A percentile compares a stretch with the other conserved stretches of the same genome.
Conservation (phyloP, 2,113 vertebrate genomes). For the Gavialis gangeticus region DNA sequence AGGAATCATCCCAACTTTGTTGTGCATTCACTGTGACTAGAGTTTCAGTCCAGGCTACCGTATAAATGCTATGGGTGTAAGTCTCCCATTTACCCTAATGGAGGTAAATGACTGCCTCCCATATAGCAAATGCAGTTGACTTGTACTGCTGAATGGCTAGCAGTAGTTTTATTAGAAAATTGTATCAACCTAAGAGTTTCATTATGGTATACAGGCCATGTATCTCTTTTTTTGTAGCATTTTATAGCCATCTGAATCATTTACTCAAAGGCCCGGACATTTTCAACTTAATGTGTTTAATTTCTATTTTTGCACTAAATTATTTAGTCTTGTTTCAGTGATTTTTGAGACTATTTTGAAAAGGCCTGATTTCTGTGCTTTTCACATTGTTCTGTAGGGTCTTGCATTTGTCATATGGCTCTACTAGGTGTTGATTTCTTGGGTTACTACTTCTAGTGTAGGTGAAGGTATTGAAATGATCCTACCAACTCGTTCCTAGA, state of each 20-base stretch:
- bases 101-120: neutral
- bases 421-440: neutral
- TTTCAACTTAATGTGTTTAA: neutral
- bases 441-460: neutral
- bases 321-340: neutral
- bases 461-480: neutral
- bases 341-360: neutral
- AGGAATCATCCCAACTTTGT: neutral
- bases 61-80: neutral
- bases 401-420: neutral
- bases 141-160: neutral
- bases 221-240: neutral
- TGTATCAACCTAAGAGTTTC: neutral
- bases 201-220: neutral
- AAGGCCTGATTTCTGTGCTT: neutral
- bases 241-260: neutral
- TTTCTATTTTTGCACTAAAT: neutral
- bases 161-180: neutral
- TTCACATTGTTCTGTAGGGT: neutral
- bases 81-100: neutral
- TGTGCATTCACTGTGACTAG: neutral
- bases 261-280: neutral
- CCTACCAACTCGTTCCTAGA: neutral
- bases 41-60: neutral
- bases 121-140: neutral